Evolutionary conservation across 2,113 vertebrate species (phyloP), one percentile per base, ranked within the genome.

Genomic region (Psettodes erumei): DNA sequence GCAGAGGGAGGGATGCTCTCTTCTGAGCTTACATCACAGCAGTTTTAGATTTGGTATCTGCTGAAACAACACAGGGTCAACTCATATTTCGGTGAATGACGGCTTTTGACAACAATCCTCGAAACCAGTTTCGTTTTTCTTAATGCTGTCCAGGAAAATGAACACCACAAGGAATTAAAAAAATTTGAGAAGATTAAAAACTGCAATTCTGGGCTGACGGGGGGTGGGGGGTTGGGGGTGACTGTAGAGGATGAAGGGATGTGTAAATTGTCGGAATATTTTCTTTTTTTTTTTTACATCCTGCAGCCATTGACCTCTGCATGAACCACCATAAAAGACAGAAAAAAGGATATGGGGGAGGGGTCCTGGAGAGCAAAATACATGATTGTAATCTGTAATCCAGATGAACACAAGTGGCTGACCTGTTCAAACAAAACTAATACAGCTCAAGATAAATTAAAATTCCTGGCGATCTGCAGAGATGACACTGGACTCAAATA

Each of bases 281-380:
- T n/a, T n/a, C n/a, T n/a, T n/a, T n/a, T 91, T 93, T 90, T 85
- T 92, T 95, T 69, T 94, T 88, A 93, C 86, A 91, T 91, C 91
- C 91, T 69, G 86, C 92, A 89, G 85, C 74, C 87, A 86, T 74
- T 95, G 95, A 94, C 94, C 93, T 94, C 91, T 88, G 86, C 90
- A 88, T 94, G 92, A 95, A 95, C 93, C 79, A 83, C 59, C 19
- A 83, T 89, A 77, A 92, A 90, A 88, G 79, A 56, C 27, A n/a
- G 50, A 68, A 62, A 63, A 82, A 35, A 45, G 13, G 2, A 83
- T 83, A 81, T 75, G 76, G 84, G 90, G 88, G 72, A 43, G 50
- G 77, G 72, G 33, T 40, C 59, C 13, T 55, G 27, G 64, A 38
- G 47, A 68, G 30, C 19, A 75, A 63, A 80, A 69, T 59, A 82